Base-by-base conservation (phyloP, 1,140 invertebrate species). In the Drosophila sucinea region DNA sequence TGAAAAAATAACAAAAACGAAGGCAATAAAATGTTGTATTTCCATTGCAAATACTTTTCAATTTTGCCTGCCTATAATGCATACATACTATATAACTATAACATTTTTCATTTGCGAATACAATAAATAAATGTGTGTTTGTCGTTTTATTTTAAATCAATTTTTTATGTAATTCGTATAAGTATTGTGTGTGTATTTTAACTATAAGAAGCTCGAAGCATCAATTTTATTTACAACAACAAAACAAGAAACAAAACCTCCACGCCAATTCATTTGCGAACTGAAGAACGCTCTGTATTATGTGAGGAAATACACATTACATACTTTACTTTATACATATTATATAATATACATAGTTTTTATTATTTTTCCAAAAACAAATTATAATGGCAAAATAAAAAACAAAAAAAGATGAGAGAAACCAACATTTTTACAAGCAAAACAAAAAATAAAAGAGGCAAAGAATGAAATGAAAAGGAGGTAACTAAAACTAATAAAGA, bases 181-280 rank as follows among this genome's bases (percentile, higher is more conserved):
- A 51, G 44, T 51, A 51, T 51, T 78, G 41, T 70, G 60, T 86
- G 77, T 86, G 68, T 87, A 82, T 77, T 85, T 68, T 85, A 85
- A 85, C 78, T 72, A 67, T 85, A 86, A 82, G 78, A 66, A 79
- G 79, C 82, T 86, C 83, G 83, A 86, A 86, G 79, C 82, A 69
- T 70, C 68, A 70, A 77, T 71, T 79, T 70, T 79, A 82, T 77
- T 69, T 78, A 51, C 44, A 70, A 85, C 25, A 47, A 47, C 7
- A 27, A 51, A 51, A 51, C 23, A 27, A 47, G 6, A 8, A 23
- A 51, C 2, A 27, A 25, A 25, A 51, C 44, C 44, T 51, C 44
- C 23, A 77, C 8, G 23, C 23, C 44, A 77, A 70, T 85, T 77
- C 75, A 73, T 82, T 82, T 82, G 77, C 70, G 76, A 70, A 25